These are phyloP conservation scores for Anaspis maculata DNA, from an alignment of 2,888 invertebrate genomes.

Conservation along the genomic window DNA sequence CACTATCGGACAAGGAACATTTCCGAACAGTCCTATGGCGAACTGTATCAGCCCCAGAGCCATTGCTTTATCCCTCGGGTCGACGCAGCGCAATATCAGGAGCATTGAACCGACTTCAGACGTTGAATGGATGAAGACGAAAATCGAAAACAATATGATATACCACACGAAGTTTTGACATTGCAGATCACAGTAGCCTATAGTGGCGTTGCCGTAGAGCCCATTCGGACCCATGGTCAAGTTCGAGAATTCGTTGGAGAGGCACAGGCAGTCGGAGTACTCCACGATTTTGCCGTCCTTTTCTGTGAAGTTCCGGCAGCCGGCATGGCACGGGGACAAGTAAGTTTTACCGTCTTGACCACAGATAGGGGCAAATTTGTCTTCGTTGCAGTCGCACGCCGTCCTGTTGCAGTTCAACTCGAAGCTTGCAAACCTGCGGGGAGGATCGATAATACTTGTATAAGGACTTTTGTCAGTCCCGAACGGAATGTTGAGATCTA, in stretches of 20 bases:
- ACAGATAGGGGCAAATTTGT: constrained; percentile 78
- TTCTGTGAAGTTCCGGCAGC: constrained; percentile 59
- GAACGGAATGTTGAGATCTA: too few species aligned
- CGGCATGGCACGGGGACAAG: constrained; percentile 84
- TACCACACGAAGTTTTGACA: constrained; percentile 76
- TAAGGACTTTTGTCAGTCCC: background rate
- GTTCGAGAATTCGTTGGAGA: constrained; percentile 24
- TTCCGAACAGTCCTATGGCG: constrained; percentile 87
- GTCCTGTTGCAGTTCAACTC: constrained; percentile 55
- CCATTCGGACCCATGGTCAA: constrained; percentile 8
- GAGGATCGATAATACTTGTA: background rate
- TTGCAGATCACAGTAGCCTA: constrained; percentile 72
- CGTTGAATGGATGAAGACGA: constrained; percentile 88
- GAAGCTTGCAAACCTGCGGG: constrained; percentile 27
- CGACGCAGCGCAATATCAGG: constrained; percentile 82
- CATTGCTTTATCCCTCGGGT: constrained; percentile 90
- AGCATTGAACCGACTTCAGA: constrained; percentile 89
- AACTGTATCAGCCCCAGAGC: constrained; percentile 89
- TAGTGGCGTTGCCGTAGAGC: constrained; percentile 51
- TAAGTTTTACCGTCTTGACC: constrained; percentile 76
- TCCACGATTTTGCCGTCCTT: constrained; percentile 50
- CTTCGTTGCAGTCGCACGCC: constrained; percentile 63
- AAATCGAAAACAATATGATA: constrained; percentile 72
- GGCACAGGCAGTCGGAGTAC: constrained; percentile 48
- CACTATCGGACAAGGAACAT: constrained; percentile 91